Base-by-base conservation (phyloP, 2,888 invertebrate species). In the Itoplectis maculator region DNA sequence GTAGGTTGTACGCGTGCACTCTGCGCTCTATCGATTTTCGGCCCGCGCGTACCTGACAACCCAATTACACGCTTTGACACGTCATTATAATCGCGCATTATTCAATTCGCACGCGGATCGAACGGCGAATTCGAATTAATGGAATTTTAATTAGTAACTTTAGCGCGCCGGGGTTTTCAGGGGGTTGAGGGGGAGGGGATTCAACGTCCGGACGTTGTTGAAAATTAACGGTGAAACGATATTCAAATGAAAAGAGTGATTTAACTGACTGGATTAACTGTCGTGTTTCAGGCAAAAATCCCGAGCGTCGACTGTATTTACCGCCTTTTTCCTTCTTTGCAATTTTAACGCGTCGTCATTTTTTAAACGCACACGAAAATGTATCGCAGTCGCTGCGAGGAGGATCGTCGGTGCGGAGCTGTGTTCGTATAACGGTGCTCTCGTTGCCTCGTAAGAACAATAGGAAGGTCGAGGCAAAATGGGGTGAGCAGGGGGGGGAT, bases 401-500 rank as follows among this genome's bases (percentile, higher is more conserved):
- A 20, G 8, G 5, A 45, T 35, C 15, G 42, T 49, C 23, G 0
- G 9, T 49, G n/a, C 35, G 23, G 29, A 47, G 29, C n/a, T 66
- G 47, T 45, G 47, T 45, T 40, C 42, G 7, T 42, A 45, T 15
- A 42, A 70, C 11, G 4, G n/a, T 11, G 56, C 54, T 40, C 70
- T 42, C 40, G 54, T 42, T 35, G n/a, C 54, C 42, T 56, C 54
- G 20, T 11, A 54, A 29, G 40, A 47, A 74, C 79, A 69, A 72
- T 76, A 61, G 49, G 66, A 72, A 65, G 29, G 69, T 29, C 40
- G 70, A 51, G 49, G 42, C n/a, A 61, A 49, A 56, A 66, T 23
- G 68, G n/a, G 29, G 18, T 29, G 68, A 73, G 56, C 23, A 61
- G 65, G 68, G 80, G 77, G 68, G 56, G 49, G 45, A 37, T n/a